phyloP scores from a whole-genome alignment of 2,113 vertebrate species.

The Myiopsitta monachus region DNA sequence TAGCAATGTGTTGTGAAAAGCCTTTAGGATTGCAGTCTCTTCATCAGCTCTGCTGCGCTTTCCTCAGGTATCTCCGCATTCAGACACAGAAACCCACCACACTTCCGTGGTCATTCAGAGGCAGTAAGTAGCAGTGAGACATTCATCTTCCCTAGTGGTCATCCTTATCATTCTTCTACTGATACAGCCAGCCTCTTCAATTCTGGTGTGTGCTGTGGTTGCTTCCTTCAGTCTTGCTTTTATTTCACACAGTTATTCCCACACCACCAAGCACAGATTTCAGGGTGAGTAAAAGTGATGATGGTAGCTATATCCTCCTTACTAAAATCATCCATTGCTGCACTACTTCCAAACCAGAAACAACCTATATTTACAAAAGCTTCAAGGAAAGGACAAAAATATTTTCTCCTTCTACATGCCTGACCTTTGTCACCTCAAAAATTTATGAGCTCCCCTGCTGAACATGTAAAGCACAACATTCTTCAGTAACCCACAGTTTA shows the following conservation, averaged over 20 bases:
- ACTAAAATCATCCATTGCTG: neutral
- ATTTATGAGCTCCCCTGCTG: neutral
- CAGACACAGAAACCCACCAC: neutral
- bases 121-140: neutral
- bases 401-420: neutral
- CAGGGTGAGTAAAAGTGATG: neutral
- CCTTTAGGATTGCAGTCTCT: neutral
- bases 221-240: neutral
- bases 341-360: neutral
- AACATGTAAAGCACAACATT: neutral
- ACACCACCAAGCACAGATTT: neutral
- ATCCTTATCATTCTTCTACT: neutral
- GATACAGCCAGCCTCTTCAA: neutral
- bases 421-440: neutral
- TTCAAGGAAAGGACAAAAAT: neutral
- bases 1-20: neutral
- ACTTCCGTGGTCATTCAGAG: neutral
- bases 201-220: neutral
- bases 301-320: neutral
- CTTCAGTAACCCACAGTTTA: neutral
- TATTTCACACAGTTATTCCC: neutral
- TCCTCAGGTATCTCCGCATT: neutral
- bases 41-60: neutral
- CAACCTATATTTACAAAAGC: neutral
- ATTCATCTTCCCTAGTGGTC: rapidly evolving